These are phyloP conservation scores for Timema cristinae DNA, from an alignment of 2,888 invertebrate species.

Conservation along the genomic window DNA sequence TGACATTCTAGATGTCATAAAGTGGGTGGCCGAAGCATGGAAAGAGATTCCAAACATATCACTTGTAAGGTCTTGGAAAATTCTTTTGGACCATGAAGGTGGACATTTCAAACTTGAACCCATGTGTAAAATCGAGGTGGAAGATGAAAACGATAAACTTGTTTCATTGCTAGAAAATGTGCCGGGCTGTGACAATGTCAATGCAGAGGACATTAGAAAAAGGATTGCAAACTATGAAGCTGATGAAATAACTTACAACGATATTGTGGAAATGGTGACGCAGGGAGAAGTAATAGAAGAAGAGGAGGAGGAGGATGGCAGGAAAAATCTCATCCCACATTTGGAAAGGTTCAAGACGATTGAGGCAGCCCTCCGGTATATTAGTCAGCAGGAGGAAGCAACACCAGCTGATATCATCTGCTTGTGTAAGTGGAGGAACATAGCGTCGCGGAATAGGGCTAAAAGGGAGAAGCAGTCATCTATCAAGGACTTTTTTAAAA, in stretches of 20 bases:
- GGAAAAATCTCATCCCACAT: too few relatives aligned
- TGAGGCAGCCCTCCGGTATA: not conserved
- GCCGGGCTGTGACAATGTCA: not conserved
- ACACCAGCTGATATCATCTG: conserved; percentile 1
- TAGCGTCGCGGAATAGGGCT: not conserved
- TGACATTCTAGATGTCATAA: too few relatives aligned
- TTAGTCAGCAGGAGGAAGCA: not conserved
- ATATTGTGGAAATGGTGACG: too few relatives aligned
- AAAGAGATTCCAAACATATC: not conserved
- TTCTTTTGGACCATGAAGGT: conserved; percentile 10
- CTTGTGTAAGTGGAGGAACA: conserved; percentile 1
- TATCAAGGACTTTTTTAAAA: conserved; percentile 7
- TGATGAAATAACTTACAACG: too few relatives aligned
- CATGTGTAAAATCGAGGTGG: not conserved
- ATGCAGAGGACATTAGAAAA: too few relatives aligned
- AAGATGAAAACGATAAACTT: too few relatives aligned
- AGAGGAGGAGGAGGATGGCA: too few relatives aligned
- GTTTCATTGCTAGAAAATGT: too few relatives aligned
- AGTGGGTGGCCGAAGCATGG: not conserved
- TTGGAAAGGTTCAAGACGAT: too few relatives aligned
- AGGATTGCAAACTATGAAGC: too few relatives aligned
- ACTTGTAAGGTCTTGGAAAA: conserved; percentile 1
- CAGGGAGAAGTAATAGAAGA: too few relatives aligned
- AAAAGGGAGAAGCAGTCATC: not conserved
- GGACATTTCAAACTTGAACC: too few relatives aligned